These are phyloP conservation scores for Scyliorhinus canicula DNA, from an alignment of 2,797 vertebrate genomes.

Conservation along the genomic window DNA sequence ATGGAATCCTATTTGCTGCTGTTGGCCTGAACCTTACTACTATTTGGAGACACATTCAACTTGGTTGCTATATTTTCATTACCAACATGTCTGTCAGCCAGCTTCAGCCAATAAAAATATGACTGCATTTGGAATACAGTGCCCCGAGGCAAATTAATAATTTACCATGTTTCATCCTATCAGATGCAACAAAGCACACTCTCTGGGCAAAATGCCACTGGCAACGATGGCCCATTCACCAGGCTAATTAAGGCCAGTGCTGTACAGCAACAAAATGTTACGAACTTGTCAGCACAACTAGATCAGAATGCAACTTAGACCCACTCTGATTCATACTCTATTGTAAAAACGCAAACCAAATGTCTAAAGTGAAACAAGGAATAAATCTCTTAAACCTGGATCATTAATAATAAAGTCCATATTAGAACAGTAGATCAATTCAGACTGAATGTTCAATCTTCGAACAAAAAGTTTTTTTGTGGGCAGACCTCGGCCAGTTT, in stretches of 20 bases:
- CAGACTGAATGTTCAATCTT: background rate
- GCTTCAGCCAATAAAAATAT: background rate
- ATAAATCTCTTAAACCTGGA: background rate
- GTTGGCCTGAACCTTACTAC: background rate
- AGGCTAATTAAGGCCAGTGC: background rate
- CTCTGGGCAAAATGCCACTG: background rate
- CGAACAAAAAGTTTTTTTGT: no score
- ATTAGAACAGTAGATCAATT: background rate
- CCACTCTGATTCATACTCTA: background rate
- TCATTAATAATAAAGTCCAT: background rate
- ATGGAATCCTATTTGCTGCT: background rate
- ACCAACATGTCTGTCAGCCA: background rate
- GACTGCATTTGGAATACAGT: background rate
- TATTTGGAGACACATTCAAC: background rate
- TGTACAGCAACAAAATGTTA: background rate
- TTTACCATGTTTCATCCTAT: background rate
- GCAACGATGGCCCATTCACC: background rate
- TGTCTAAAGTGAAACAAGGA: background rate
- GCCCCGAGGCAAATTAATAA: constrained; percentile 7
- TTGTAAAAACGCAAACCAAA: background rate
- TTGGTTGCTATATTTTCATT: background rate
- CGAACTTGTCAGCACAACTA: background rate
- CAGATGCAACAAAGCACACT: background rate
- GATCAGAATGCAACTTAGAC: background rate
- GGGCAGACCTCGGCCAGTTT: no score